Conservation (phyloP, 2,113 vertebrate genomes). For the Atlantisia rogersi region DNA sequence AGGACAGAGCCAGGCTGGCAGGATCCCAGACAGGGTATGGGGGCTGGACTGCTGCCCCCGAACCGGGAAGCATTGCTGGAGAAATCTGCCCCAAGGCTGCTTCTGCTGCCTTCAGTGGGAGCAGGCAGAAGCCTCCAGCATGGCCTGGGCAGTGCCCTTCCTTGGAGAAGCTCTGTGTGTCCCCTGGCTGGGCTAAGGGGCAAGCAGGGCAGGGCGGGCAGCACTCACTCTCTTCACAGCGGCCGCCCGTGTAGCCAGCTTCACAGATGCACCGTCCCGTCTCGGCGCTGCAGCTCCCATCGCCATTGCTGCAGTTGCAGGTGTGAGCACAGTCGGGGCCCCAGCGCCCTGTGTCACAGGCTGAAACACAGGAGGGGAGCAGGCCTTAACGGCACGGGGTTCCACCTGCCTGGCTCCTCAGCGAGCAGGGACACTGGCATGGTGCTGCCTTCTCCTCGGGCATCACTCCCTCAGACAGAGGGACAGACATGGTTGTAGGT, state of each 20-base stretch:
- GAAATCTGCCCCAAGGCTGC: too few relatives aligned
- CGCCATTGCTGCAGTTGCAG: constrained; percentile 86
- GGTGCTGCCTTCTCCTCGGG: accelerated
- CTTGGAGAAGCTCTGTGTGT: accelerated
- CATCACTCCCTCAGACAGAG: not conserved
- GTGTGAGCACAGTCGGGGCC: constrained; percentile 77
- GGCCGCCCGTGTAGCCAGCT: constrained; percentile 80
- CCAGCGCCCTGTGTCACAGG: constrained; percentile 86
- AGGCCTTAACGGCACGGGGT: accelerated
- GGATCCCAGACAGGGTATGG: not conserved
- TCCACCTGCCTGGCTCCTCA: accelerated
- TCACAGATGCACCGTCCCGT: constrained; percentile 87
- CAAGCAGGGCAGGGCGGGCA: not conserved
- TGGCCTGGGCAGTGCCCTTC: accelerated
- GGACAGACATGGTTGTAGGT: accelerated
- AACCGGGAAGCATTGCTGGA: not conserved
- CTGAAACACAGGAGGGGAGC: constrained; percentile 68
- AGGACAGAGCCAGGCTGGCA: not conserved
- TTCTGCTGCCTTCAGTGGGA: accelerated
- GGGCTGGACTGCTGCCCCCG: accelerated
- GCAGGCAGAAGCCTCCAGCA: not conserved
- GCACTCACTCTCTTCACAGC: constrained; percentile 85
- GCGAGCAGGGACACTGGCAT: accelerated
- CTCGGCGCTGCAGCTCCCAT: constrained; percentile 79
- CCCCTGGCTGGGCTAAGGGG: accelerated